Evolutionary conservation across 2,888 invertebrate genomes (phyloP), one percentile per base, ranked within the genome.

Genomic region (Eilema depressum): DNA sequence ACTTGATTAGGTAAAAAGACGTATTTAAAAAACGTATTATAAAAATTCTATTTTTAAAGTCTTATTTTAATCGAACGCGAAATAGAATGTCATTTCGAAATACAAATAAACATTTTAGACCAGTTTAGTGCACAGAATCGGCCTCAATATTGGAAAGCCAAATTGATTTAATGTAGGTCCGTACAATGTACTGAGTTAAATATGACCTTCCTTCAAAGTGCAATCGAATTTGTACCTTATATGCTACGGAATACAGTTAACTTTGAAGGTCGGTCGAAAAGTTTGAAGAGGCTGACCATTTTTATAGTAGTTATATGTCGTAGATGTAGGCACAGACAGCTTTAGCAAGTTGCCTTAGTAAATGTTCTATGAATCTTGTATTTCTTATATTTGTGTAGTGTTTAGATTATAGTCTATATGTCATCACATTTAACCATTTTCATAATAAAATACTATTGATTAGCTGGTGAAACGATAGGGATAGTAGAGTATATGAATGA

Each of bases 311-410:
- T 68, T 68, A 65, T 69, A 66, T 77, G 63, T 65, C 61, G 57
- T 79, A 79, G 70, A 41, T 61, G 25, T 79, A 80, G 73, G 79
- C 76, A 75, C 75, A 63, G 78, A 83, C 85, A 83, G 85, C 86
- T 88, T 86, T 88, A 89, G 82, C 63, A 67, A 82, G 82, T 86
- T 87, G 86, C 83, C 85, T 86, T 87, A 83, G 74, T 76, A 70
- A 80, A 71, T 79, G 69, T 79, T 74, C 25, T 75, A 74, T 77
- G 77, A 68, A 83, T 83, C 82, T 83, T 81, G 71, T 76, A 76
- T 77, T 77, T 78, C 63, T 78, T 73, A 70, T 70, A 66, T 63
- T 71, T 63, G 66, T 79, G 65, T 81, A 82, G 70, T 69, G 62
- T 33, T 66, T 76, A 82, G 69, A 66, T 41, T 10, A 14, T 75